A percentile compares a stretch with the other conserved stretches of the same genome.
These are phyloP conservation scores for Yponomeuta plumbellus DNA, from an alignment of 2,888 invertebrate species.

Conservation along the genomic window DNA sequence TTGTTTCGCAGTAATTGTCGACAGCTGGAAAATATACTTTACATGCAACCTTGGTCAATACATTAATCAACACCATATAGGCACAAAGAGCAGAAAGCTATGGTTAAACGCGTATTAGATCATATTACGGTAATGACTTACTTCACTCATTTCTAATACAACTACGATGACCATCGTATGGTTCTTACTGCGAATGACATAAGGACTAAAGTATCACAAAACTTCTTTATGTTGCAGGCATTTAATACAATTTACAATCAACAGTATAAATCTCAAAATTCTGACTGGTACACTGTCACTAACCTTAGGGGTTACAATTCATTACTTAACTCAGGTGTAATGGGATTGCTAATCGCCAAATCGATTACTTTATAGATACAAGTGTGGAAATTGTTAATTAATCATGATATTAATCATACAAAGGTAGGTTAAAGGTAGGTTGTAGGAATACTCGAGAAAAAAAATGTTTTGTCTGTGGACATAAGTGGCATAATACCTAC, in stretches of 20 bases:
- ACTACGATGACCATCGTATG: background rate
- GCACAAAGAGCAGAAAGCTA: background rate
- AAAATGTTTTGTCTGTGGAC: too few relatives aligned
- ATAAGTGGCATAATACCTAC: too few relatives aligned
- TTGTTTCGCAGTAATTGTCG: background rate
- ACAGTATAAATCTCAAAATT: background rate
- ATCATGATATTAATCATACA: too few relatives aligned
- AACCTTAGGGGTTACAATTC: background rate
- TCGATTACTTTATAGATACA: background rate
- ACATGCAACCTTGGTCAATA: background rate
- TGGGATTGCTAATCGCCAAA: background rate
- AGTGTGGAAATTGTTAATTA: too few relatives aligned
- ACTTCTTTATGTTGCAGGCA: constrained; percentile 15
- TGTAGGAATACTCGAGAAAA: too few relatives aligned
- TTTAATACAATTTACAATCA: constrained; percentile 30
- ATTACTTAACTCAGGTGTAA: background rate
- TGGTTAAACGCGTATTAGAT: constrained; percentile 24
- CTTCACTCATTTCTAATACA: constrained; percentile 4
- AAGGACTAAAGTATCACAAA: background rate
- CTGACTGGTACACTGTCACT: background rate
- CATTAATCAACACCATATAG: background rate
- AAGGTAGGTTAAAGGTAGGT: too few relatives aligned
- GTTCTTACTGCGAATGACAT: background rate
- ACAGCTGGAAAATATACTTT: background rate
- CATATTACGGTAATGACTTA: constrained; percentile 26